Conservation (phyloP, 2,797 vertebrate species). For the Acropternis orthonyx region DNA sequence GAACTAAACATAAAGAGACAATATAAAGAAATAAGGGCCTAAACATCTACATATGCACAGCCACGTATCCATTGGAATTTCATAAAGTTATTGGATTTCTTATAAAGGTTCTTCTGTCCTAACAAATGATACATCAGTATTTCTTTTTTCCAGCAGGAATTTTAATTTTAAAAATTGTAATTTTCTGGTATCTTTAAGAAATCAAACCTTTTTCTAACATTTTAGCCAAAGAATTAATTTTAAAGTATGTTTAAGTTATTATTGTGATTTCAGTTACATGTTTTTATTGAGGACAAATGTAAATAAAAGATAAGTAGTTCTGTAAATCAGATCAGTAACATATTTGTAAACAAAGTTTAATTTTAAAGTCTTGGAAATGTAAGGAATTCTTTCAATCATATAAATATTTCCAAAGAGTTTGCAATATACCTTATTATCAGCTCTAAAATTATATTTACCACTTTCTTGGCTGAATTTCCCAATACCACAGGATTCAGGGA, state of each 20-base stretch:
- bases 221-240: not conserved
- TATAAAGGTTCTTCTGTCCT: not conserved
- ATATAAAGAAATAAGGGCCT: slow-evolving; percentile 32
- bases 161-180: not conserved
- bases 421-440: not conserved
- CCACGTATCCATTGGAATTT: not conserved
- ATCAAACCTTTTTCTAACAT: not conserved
- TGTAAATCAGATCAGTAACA: not conserved
- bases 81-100: not conserved
- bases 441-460: not conserved
- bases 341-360: not conserved
- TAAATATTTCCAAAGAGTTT: not conserved
- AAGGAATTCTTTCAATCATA: not conserved
- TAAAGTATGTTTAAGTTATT: not conserved
- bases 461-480: not conserved
- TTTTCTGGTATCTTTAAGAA: not conserved
- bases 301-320: not conserved
- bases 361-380: not conserved
- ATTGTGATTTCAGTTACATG: not conserved
- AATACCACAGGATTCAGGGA: not conserved
- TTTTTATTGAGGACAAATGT: not conserved
- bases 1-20: slow-evolving; percentile 2
- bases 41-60: not conserved
- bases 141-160: not conserved
- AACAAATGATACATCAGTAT: not conserved